These are phyloP conservation scores for Timema cristinae DNA, from an alignment of 2,888 invertebrate species.

Conservation along the genomic window DNA sequence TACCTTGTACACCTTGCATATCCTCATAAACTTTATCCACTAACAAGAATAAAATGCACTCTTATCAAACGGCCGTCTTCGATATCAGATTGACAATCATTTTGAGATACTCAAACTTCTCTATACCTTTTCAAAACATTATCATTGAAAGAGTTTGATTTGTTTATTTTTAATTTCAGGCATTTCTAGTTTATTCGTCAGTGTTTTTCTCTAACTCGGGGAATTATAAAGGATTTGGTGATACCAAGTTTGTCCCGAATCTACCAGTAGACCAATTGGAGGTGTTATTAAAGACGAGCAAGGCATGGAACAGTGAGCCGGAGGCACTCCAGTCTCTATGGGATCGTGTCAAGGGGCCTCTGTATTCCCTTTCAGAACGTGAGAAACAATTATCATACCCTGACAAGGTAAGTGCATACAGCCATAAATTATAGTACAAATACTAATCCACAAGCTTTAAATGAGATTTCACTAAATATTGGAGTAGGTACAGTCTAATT, in stretches of 20 bases:
- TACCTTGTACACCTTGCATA: too few species aligned
- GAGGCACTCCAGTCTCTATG: slow-evolving; percentile 60
- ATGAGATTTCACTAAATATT: not conserved
- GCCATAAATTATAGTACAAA: too few species aligned
- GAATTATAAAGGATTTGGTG: slow-evolving; percentile 96
- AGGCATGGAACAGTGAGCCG: slow-evolving; percentile 59
- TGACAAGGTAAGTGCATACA: slow-evolving; percentile 47
- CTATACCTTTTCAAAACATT: too few species aligned
- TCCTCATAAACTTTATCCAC: too few species aligned
- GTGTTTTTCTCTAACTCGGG: slow-evolving; percentile 84
- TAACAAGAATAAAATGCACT: too few species aligned
- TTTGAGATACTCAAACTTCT: too few species aligned
- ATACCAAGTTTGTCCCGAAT: slow-evolving; percentile 90
- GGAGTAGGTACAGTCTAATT: not conserved
- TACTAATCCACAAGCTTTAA: not conserved
- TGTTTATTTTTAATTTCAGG: slow-evolving; percentile 50
- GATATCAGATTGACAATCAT: too few species aligned
- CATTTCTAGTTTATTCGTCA: slow-evolving; percentile 79
- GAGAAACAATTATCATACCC: slow-evolving; percentile 72
- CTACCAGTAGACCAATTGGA: slow-evolving; percentile 68
- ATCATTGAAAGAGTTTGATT: too few species aligned
- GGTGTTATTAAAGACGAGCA: slow-evolving; percentile 63
- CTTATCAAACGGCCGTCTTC: too few species aligned
- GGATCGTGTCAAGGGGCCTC: slow-evolving; percentile 56
- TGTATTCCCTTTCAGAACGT: slow-evolving; percentile 68